Evolutionary conservation across 1,140 invertebrate genomes (phyloP).

Genomic region (Scaptomyza hsui): DNA sequence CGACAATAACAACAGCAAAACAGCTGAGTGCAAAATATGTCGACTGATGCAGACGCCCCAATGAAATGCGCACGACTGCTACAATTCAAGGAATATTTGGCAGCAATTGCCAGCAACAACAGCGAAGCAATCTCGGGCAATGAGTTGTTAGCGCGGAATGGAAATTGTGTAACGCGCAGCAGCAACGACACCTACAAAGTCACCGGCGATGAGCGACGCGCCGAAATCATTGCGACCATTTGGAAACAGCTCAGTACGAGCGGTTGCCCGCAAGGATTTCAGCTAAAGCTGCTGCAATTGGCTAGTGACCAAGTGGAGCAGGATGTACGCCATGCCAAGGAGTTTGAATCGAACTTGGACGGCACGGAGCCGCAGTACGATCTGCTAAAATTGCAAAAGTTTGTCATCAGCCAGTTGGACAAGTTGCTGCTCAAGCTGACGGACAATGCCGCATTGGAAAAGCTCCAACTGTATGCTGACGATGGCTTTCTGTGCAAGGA

Average conservation of each 20-base stretch:
- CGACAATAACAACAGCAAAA: slow-evolving; percentile 26
- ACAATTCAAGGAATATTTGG: slow-evolving; percentile 65
- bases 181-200: slow-evolving; percentile 74
- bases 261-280: slow-evolving; percentile 64
- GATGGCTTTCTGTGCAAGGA: slow-evolving; percentile 23
- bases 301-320: slow-evolving; percentile 48
- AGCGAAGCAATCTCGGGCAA: slow-evolving; percentile 34
- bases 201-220: slow-evolving; percentile 55
- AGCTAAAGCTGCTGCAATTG: slow-evolving; percentile 51
- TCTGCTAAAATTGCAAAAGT: slow-evolving; percentile 77
- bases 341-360: slow-evolving; percentile 59
- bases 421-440: slow-evolving; percentile 62
- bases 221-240: slow-evolving; percentile 62
- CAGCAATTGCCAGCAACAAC: slow-evolving; percentile 26
- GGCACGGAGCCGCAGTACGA: slow-evolving; percentile 55
- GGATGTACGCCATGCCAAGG: slow-evolving; percentile 62
- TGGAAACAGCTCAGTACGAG: slow-evolving; percentile 56
- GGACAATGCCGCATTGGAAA: slow-evolving; percentile 64
- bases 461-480: slow-evolving; percentile 58
- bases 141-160: slow-evolving; percentile 30
- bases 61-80: slow-evolving; percentile 58
- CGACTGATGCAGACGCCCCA: slow-evolving; percentile 32
- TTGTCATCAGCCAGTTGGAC: slow-evolving; percentile 54
- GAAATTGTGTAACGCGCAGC: slow-evolving; percentile 68
- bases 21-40: slow-evolving; percentile 49